Evolutionary conservation across 30 jellyfish, hydroid and myxozoan species (phyloP).

Genomic region (Aurelia sp.): DNA sequence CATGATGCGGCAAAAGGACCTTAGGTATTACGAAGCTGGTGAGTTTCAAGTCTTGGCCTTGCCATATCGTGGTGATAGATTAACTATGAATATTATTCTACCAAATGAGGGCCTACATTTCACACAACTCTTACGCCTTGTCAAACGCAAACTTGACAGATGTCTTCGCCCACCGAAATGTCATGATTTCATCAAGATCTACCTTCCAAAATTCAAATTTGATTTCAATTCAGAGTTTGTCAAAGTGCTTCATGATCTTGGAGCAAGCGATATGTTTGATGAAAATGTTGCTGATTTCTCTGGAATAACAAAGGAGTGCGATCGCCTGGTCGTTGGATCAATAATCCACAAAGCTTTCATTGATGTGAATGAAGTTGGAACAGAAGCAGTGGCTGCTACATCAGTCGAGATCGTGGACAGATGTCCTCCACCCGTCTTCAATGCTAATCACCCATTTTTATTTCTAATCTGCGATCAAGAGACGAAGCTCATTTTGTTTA

Average conservation of each 20-base stretch:
- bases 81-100: conserved; percentile 67
- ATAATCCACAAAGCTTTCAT: conserved; percentile 86
- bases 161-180: conserved; percentile 1
- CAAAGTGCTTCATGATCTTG: conserved; percentile 47
- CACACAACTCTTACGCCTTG: conserved; percentile 4
- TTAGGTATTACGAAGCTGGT: conserved; percentile 25
- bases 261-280: conserved; percentile 71
- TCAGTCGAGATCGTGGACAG: conserved; percentile 45
- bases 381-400: conserved; percentile 96
- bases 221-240: conserved; percentile 21
- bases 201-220: conserved; percentile 80
- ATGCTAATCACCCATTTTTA: conserved; percentile 86
- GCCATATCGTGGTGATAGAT: conserved; percentile 71
- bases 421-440: conserved; percentile 54
- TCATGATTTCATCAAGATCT: conserved; percentile 17
- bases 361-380: conserved; percentile 87
- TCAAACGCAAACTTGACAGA: neutral
- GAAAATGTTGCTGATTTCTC: conserved; percentile 72
- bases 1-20: conserved; percentile 19
- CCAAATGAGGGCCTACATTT: conserved; percentile 66
- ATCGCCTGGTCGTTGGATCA: conserved; percentile 55
- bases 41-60: conserved; percentile 54
- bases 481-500: conserved; percentile 47
- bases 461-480: conserved; percentile 61
- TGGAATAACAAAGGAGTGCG: conserved; percentile 63